phyloP scores from a whole-genome alignment of 2,888 invertebrate genomes.

The Papilio gigon region DNA sequence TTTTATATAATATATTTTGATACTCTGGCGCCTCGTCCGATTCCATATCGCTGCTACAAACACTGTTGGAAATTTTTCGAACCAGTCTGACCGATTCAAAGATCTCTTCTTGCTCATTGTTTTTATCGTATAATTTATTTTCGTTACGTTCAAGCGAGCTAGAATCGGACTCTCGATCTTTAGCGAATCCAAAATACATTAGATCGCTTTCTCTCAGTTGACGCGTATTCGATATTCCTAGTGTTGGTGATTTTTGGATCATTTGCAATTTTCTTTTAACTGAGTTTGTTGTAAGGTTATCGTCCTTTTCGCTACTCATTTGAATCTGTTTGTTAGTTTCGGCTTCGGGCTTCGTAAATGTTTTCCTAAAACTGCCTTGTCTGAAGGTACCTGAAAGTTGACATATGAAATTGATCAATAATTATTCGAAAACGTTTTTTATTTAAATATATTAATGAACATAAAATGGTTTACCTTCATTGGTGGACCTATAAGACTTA shows the following conservation, averaged over 20 bases:
- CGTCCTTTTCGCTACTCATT: slow-evolving; percentile 23
- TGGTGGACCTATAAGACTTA: slow-evolving; percentile 59
- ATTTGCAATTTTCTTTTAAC: slow-evolving; percentile 55
- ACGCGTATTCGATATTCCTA: slow-evolving; percentile 65
- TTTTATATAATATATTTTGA: slow-evolving; percentile 67
- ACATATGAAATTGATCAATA: neutral
- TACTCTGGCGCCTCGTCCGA: slow-evolving; percentile 73
- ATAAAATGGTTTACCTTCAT: slow-evolving; percentile 58
- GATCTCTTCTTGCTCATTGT: slow-evolving; percentile 60
- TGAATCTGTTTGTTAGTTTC: slow-evolving; percentile 18
- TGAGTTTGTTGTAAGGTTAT: slow-evolving; percentile 36
- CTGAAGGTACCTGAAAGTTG: slow-evolving; percentile 39
- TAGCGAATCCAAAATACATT: slow-evolving; percentile 81
- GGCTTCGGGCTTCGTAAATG: neutral
- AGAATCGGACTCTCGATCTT: slow-evolving; percentile 46
- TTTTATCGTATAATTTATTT: slow-evolving; percentile 45
- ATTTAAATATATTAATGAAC: neutral
- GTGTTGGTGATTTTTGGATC: slow-evolving; percentile 59
- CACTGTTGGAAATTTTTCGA: slow-evolving; percentile 70
- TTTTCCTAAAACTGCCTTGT: slow-evolving; percentile 33
- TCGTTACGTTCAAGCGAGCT: slow-evolving; percentile 34
- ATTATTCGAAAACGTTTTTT: neutral
- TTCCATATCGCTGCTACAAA: slow-evolving; percentile 74
- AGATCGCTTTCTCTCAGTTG: slow-evolving; percentile 83
- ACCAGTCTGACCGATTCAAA: slow-evolving; percentile 74